Conservation (phyloP, 2,113 vertebrate species). For the Pygoscelis adeliae region DNA sequence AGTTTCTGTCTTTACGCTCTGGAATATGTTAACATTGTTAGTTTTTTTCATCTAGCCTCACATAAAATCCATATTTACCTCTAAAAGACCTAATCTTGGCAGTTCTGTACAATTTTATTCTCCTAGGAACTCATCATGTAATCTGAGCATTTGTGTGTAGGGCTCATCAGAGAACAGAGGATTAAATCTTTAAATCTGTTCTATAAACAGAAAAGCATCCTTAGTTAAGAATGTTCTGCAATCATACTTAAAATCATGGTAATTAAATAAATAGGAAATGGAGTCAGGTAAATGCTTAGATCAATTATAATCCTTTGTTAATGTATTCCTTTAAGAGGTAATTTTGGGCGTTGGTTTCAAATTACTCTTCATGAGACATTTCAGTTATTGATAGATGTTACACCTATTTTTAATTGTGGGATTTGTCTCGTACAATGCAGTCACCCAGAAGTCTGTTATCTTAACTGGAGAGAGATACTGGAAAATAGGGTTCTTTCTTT, state of each 20-base stretch:
- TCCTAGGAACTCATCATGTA: not conserved
- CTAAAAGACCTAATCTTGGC: not conserved
- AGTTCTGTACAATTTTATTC: not conserved
- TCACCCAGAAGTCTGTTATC: not conserved
- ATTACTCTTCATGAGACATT: not conserved
- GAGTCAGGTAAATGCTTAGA: not conserved
- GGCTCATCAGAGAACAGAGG: not conserved
- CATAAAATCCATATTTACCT: not conserved
- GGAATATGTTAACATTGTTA: not conserved
- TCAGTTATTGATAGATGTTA: not conserved
- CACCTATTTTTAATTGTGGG: not conserved
- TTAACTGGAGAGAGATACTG: not conserved
- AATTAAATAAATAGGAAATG: not conserved
- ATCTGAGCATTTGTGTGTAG: not conserved
- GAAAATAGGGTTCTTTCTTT: not conserved
- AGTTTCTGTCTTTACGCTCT: not conserved
- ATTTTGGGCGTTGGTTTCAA: not conserved
- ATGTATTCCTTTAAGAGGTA: not conserved
- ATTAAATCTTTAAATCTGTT: not conserved
- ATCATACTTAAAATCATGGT: not conserved
- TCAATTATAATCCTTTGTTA: not conserved
- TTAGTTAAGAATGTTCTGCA: not conserved
- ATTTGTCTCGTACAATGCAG: not conserved
- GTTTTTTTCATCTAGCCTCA: not conserved
- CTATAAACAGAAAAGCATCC: not conserved